Evolutionary conservation across 2,888 invertebrate species (phyloP).

Genomic region (Brachyptera risi): DNA sequence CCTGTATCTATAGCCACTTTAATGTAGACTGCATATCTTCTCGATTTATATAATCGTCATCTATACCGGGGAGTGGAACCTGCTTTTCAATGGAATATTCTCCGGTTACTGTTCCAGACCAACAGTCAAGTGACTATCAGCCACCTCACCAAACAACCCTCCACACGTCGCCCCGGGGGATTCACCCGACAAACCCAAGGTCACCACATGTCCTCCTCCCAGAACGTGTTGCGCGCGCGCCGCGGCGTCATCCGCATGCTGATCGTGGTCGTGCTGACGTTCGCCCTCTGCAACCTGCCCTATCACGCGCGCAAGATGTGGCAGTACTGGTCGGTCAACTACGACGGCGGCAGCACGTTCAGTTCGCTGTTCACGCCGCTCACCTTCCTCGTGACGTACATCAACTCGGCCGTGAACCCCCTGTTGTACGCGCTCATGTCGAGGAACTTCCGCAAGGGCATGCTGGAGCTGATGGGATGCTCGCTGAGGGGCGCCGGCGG

Average conservation of each 20-base stretch:
- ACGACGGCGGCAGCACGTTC: slow-evolving; percentile 66
- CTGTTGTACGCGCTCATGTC: slow-evolving; percentile 83
- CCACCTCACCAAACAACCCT: too few species aligned
- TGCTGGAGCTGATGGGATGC: slow-evolving; percentile 74
- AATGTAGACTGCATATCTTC: too few species aligned
- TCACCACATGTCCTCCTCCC: slow-evolving; percentile 61
- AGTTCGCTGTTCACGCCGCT: slow-evolving; percentile 76
- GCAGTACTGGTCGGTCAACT: slow-evolving; percentile 73
- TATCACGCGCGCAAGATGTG: slow-evolving; percentile 85
- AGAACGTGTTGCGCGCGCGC: slow-evolving; percentile 72
- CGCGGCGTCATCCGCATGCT: slow-evolving; percentile 85
- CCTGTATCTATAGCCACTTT: too few species aligned
- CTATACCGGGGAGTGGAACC: too few species aligned
- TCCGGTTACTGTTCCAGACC: neutral
- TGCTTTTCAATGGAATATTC: too few species aligned
- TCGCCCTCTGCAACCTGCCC: slow-evolving; percentile 85
- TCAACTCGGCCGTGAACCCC: slow-evolving; percentile 88
- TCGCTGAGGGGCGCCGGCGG: slow-evolving; percentile 40
- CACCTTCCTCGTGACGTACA: slow-evolving; percentile 81
- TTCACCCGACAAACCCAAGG: too few species aligned
- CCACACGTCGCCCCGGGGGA: too few species aligned
- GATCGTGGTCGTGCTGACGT: slow-evolving; percentile 82
- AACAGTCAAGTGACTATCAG: too few species aligned
- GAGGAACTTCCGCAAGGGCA: slow-evolving; percentile 77
- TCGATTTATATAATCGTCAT: too few species aligned